Evolutionary conservation across 1,140 invertebrate species (phyloP), one percentile per base, ranked within the genome.

Genomic region (Aphelenchoides avenae): DNA sequence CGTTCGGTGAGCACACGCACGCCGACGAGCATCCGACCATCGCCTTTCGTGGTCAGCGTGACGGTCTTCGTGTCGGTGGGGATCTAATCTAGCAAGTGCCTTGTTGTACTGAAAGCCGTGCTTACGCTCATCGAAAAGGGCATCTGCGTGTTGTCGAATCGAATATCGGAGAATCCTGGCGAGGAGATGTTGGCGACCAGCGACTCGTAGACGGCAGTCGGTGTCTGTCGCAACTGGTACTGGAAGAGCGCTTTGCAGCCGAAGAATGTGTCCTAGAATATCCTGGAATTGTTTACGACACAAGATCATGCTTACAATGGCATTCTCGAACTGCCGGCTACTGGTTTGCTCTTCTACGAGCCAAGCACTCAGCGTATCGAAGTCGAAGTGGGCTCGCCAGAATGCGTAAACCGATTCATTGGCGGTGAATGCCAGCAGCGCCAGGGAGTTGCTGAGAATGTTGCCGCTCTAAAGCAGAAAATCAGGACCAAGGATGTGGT

Each of bases 301-400:
- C 33, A 9, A 11, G 9, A 11, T 30, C 4, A 24, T 30, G 20
- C n/a, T 34, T 29, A 64, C 61, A 24, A 65, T 20, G 24, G 63
- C 66, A 70, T 69, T 65, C 29, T 69, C 56, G 40, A 52, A 65
- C 36, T 65, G 66, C 26, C 59, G 20, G 31, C 40, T 36, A 31
- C 37, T 48, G 22, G 46, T 36, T 52, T 65, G 63, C 37, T 65
- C 64, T 39, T 70, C 63, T 13, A 64, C 41, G 29, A 65, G 39
- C 63, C 63, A 65, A 33, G 52, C 44, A 34, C 40, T 48, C 18
- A 65, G 15, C 6, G 39, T 39, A 5, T 65, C 63, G 18, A 65
- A 65, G 44, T 65, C 40, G 44, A 65, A 69, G 44, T 53, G 29
- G 9, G 37, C 39, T 22, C 47, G 31, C 63, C 63, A 65, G n/a